Evolutionary conservation across 2,797 vertebrate genomes (phyloP), one percentile per base, ranked within the genome.

Genomic region (Tenualosa thibaudeaui): DNA sequence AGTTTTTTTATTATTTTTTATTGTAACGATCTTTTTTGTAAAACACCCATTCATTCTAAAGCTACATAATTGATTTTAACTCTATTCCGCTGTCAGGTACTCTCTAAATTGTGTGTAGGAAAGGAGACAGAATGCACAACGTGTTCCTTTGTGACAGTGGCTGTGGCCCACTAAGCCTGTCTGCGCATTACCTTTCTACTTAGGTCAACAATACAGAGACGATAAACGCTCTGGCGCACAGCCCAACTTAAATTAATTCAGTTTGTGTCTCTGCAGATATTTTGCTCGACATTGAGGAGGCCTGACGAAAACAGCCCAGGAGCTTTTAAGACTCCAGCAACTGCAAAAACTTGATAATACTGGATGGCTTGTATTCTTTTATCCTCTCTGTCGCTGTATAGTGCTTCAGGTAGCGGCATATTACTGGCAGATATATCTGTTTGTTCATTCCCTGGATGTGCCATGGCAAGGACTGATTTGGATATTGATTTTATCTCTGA

Each of bases 401-500:
- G 19, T 6, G 15, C 19, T 78, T 78, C 3, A 13, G 37, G 68
- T 17, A 37, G 68, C 17, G 0, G 13, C 68, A 43, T 75, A 15
- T 40, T 75, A 17, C 40, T 46, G 40, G 40, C 71, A 43, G 37
- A 19, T 6, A 78, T 56, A 88, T 86, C 88, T 84, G 81, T 86
- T 94, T 92, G 86, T 84, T 90, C 83, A 91, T 91, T 92, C 88
- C 86, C n/a, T 22, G 84, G 87, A 86, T 0, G 86, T 4, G 82
- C 0, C 40, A 86, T 78, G 86, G 90, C 91, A 91, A 89, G 90
- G 88, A 88, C 90, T 90, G 89, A 89, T 89, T 92, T 89, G 84
- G 88, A 88, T 92, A 93, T 93, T 88, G 89, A 94, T 93, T 92
- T 92, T 85, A 88, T 84, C 89, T 91, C 89, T 89, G 89, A 90